Percentiles rank a stretch among this genome's conserved stretches.
Evolutionary conservation across 64 coral and sea anemone genomes (phyloP).

Genomic region (Montipora efflorescens): DNA sequence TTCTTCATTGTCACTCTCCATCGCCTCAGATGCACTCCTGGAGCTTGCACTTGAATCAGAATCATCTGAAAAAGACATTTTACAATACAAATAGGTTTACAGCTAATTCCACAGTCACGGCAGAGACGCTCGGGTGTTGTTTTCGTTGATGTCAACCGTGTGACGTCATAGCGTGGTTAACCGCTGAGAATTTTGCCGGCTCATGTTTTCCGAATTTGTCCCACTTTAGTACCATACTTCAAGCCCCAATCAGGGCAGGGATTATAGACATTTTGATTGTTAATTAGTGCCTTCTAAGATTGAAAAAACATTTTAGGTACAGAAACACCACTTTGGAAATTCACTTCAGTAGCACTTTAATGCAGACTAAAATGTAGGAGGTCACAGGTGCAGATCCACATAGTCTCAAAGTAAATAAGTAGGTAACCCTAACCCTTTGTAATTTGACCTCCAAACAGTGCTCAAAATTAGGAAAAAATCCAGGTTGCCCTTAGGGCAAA

Average conservation of each 20-base stretch:
- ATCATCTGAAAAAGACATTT: slow-evolving; percentile 23
- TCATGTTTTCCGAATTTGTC: slow-evolving; percentile 4
- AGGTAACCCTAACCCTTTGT: too few relatives aligned
- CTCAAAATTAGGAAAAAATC: too few relatives aligned
- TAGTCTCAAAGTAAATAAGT: too few relatives aligned
- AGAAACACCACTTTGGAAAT: not conserved
- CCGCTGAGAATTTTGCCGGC: not conserved
- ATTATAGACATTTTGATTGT: not conserved
- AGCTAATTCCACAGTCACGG: not conserved
- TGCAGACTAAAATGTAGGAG: too few relatives aligned
- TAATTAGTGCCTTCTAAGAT: slow-evolving; percentile 1
- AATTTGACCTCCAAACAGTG: too few relatives aligned
- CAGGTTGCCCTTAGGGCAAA: too few relatives aligned
- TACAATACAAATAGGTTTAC: not conserved
- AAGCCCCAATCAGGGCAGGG: not conserved
- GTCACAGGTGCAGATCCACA: too few relatives aligned
- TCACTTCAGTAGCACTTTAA: slow-evolving; percentile 1
- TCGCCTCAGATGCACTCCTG: not conserved
- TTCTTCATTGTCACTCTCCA: slow-evolving; percentile 20
- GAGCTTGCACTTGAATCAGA: slow-evolving; percentile 19
- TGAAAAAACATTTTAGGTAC: not conserved
- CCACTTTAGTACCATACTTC: not conserved
- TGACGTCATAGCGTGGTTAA: not conserved
- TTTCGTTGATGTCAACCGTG: not conserved
- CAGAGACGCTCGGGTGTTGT: not conserved